Evolutionary conservation across 1,140 invertebrate genomes (phyloP).

Genomic region (Acyrthosiphon pisum): DNA sequence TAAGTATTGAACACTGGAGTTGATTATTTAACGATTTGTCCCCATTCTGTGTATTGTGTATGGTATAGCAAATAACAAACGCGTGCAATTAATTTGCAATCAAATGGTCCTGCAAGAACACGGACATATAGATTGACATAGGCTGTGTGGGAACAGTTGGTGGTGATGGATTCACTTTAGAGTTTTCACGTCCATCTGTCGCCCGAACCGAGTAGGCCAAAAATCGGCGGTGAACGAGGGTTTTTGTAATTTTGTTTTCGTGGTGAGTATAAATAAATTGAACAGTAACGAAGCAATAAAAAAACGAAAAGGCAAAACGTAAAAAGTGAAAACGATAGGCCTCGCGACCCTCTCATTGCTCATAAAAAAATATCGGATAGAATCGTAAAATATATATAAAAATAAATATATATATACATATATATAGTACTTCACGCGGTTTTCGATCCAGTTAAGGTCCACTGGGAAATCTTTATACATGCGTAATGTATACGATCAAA

Average conservation of each 20-base stretch:
- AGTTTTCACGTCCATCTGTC: slow-evolving; percentile 13
- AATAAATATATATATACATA: background rate
- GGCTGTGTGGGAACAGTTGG: slow-evolving; percentile 18
- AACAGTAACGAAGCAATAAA: slow-evolving; percentile 50
- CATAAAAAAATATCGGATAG: slow-evolving; percentile 42
- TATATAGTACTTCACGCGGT: slow-evolving; percentile 11
- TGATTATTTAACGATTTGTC: background rate
- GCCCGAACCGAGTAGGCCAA: background rate
- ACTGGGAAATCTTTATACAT: slow-evolving; percentile 44
- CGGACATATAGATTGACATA: background rate
- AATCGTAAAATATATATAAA: slow-evolving; percentile 34
- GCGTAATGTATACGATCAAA: slow-evolving; percentile 43
- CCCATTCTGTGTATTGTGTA: background rate
- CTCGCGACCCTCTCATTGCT: slow-evolving; percentile 30
- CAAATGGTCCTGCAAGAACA: background rate
- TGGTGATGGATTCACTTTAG: background rate
- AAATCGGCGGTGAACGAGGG: background rate
- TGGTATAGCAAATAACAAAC: background rate
- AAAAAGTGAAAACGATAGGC: slow-evolving; percentile 54
- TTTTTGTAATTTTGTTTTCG: background rate
- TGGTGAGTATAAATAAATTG: slow-evolving; percentile 47
- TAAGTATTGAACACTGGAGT: background rate
- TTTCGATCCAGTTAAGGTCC: background rate
- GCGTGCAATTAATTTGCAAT: background rate
- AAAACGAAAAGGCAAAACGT: slow-evolving; percentile 16